phyloP scores from a whole-genome alignment of 2,113 vertebrate genomes.

The Solea senegalensis region DNA sequence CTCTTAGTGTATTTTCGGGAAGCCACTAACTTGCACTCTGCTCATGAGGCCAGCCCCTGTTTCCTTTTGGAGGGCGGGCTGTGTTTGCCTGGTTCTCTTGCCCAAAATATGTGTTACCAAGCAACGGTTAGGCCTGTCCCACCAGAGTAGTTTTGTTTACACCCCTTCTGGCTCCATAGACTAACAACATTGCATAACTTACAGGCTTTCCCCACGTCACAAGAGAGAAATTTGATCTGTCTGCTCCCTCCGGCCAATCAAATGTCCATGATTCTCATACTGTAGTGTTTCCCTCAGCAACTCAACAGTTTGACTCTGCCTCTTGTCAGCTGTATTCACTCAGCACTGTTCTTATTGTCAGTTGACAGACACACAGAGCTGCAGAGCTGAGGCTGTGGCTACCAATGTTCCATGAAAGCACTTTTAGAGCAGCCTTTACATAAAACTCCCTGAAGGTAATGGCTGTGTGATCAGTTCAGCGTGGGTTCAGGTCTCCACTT shows the following conservation, averaged over 20 bases:
- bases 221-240: constrained; percentile 61
- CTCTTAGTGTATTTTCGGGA: constrained; percentile 78
- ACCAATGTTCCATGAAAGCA: constrained; percentile 27
- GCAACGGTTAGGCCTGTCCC: constrained; percentile 80
- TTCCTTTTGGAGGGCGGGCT: constrained; percentile 78
- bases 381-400: constrained; percentile 36
- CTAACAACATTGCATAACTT: constrained; percentile 77
- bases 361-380: background rate
- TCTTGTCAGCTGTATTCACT: constrained; percentile 22
- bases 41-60: constrained; percentile 75
- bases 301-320: constrained; percentile 21
- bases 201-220: constrained; percentile 65
- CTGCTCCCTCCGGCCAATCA: constrained; percentile 49
- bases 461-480: constrained; percentile 20
- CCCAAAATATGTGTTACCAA: constrained; percentile 85
- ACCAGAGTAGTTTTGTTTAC: constrained; percentile 74
- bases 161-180: constrained; percentile 73
- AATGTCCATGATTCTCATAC: constrained; percentile 35
- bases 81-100: constrained; percentile 79
- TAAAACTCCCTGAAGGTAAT: constrained; percentile 20
- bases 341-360: background rate
- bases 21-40: constrained; percentile 68
- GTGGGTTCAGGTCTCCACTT: constrained; percentile 23
- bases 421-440: constrained; percentile 24
- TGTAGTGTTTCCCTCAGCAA: constrained; percentile 34